Evolutionary conservation across 2,113 vertebrate species (phyloP), one percentile per base, ranked within the genome.

Genomic region (Oreochromis aureus): DNA sequence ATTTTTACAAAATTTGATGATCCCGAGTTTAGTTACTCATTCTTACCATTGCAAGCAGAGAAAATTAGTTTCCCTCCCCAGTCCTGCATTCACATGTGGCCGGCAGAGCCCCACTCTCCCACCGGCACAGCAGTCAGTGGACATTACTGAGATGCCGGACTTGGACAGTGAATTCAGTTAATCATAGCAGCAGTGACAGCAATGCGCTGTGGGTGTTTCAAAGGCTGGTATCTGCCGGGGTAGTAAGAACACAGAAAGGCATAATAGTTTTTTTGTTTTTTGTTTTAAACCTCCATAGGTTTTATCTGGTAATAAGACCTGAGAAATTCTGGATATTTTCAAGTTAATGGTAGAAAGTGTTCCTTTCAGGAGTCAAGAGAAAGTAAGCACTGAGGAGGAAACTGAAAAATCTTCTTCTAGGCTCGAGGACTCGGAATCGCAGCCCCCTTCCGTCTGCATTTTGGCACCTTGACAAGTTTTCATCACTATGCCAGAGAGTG

Each of bases 381-480:
- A 86, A 83, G 44, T 24, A 22, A 80, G 44, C 15, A 34, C 55
- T 27, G 71, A 84, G 61, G 46, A 80, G 87, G 46, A 89, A 90
- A 78, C 19, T 11, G 39, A 79, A 46, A 48, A 39, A 54, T 69
- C 16, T 61, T 44, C 30, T 79, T 24, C 81, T 85, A 84, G 78
- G 19, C 41, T 81, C 5, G 9, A 84, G 55, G 51, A 36, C 55
- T 76, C 6, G 0, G 71, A 85, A 54, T 87, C 84, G 22, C 58
- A 59, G 59, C 81, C 44, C 24, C 32, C 79, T 85, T 88, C 88
- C 53, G 12, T 80, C 82, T 63, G 69, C 39, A 58, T 69, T 90
- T 61, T 92, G 92, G 85, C 87, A 83, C 54, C n/a, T 89, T 84
- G 58, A 48, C 86, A 87, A 48, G 32, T 89, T 83, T 80, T 59